Evolutionary conservation across 2,113 vertebrate genomes (phyloP).

Genomic region (Etia nguti): DNA sequence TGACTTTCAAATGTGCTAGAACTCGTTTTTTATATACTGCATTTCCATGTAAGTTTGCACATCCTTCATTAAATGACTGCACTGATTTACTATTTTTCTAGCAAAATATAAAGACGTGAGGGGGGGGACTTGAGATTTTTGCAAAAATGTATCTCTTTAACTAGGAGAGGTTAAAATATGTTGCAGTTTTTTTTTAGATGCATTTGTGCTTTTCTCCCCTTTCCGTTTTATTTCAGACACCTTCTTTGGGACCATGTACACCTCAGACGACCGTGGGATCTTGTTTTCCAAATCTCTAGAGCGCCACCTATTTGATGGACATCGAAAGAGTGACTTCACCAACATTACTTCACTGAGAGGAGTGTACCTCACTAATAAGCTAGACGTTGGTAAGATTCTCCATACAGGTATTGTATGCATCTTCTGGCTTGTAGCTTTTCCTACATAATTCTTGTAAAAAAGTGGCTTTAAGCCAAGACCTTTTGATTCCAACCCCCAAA

Average conservation of each 20-base stretch:
- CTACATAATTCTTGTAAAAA: neutral
- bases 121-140: neutral
- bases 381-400: slow-evolving; percentile 62
- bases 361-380: slow-evolving; percentile 70
- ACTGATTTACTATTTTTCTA: neutral
- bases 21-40: neutral
- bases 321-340: slow-evolving; percentile 73
- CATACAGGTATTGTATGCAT: neutral
- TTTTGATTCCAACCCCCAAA: neutral
- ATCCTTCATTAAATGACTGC: neutral
- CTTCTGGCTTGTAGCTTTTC: accelerated
- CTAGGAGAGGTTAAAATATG: neutral
- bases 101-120: neutral
- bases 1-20: neutral
- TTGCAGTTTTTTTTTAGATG: neutral
- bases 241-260: slow-evolving; percentile 76
- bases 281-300: slow-evolving; percentile 74
- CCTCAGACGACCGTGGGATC: slow-evolving; percentile 67
- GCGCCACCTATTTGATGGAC: slow-evolving; percentile 68
- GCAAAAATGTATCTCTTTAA: neutral
- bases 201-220: neutral
- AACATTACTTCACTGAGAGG: slow-evolving; percentile 71
- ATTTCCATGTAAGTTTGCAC: neutral
- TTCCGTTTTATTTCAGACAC: slow-evolving; percentile 55
- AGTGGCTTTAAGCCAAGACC: neutral